Conservation (phyloP, 2,797 vertebrate species). For the Pantherophis vulpinus region DNA sequence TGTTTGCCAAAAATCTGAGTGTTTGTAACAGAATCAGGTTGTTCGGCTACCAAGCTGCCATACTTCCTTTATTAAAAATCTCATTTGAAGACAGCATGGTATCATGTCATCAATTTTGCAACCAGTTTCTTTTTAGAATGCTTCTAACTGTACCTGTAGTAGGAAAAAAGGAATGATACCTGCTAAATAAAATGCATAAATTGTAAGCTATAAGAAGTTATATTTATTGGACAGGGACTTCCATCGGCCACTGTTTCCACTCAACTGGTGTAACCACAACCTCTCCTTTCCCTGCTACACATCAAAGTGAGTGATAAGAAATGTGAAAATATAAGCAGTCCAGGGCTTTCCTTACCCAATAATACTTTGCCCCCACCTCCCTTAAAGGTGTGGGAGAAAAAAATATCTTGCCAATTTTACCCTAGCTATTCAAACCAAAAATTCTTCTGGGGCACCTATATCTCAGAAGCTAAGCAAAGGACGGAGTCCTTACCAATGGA, state of each 20-base stretch:
- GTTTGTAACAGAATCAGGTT: neutral
- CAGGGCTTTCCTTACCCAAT: neutral
- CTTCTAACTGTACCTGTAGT: neutral
- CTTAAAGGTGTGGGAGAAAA: neutral
- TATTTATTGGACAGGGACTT: neutral
- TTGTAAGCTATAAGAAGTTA: neutral
- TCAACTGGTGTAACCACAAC: neutral
- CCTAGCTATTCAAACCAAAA: neutral
- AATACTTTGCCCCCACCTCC: neutral
- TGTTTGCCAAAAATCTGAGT: neutral
- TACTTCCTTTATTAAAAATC: neutral
- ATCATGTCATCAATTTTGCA: neutral
- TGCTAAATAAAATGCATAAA: neutral
- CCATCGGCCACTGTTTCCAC: neutral
- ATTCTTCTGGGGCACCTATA: neutral
- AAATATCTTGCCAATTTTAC: neutral
- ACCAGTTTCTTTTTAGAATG: neutral
- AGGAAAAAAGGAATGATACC: neutral
- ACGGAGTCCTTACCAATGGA: neutral
- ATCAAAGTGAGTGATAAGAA: neutral
- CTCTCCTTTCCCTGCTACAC: neutral
- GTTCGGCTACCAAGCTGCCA: neutral
- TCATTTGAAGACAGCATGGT: neutral
- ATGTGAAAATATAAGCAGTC: neutral
- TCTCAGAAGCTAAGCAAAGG: neutral